Conservation (phyloP, 1,140 invertebrate species). For the Saccostrea echinata region DNA sequence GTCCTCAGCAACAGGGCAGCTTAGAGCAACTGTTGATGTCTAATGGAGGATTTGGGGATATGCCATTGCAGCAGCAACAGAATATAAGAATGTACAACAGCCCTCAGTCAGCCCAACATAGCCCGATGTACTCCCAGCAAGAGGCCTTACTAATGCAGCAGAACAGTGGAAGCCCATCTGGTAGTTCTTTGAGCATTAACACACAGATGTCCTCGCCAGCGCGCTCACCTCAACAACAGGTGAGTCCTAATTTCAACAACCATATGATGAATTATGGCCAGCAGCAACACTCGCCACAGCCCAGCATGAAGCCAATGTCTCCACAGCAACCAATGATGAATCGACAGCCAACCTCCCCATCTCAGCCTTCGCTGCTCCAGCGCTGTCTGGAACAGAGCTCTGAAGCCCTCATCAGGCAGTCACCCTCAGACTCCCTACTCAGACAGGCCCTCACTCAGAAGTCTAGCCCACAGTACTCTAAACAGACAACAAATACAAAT, state of each 20-base stretch:
- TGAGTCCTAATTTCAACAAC: conserved; percentile 65
- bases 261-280: conserved; percentile 41
- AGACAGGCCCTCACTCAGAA: conserved; percentile 70
- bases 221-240: conserved; percentile 67
- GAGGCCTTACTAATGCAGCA: conserved; percentile 55
- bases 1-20: conserved; percentile 60
- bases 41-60: conserved; percentile 46
- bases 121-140: conserved; percentile 56
- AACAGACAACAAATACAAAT: conserved; percentile 27
- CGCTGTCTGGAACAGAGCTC: conserved; percentile 63
- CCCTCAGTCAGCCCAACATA: conserved; percentile 50
- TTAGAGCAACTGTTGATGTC: conserved; percentile 45
- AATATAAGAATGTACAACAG: conserved; percentile 48
- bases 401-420: conserved; percentile 72
- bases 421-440: conserved; percentile 69
- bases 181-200: conserved; percentile 62
- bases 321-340: conserved; percentile 53
- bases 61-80: conserved; percentile 49
- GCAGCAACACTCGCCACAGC: conserved; percentile 56
- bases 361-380: conserved; percentile 62
- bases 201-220: conserved; percentile 65
- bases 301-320: conserved; percentile 59
- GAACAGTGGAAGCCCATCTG: conserved; percentile 45
- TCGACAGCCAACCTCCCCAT: conserved; percentile 53
- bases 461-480: conserved; percentile 41